Base-by-base conservation (phyloP, 2,888 invertebrate genomes). In the Aphrophora alni region DNA sequence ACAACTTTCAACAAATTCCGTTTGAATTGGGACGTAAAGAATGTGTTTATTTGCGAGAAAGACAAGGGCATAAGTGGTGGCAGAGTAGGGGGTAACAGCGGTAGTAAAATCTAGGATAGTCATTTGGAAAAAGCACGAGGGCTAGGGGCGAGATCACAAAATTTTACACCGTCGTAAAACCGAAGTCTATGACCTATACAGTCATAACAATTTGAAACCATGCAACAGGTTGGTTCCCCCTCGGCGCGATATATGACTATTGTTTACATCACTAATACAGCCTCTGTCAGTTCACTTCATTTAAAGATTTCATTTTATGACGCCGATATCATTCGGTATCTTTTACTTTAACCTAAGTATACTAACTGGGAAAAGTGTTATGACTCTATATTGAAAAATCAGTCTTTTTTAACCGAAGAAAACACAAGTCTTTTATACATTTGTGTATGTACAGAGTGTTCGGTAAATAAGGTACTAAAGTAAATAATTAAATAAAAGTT, bases 141-240 rank as follows among this genome's bases (percentile, higher is more conserved):
- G 80, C 25, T 70, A 28, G 76, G 77, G 80, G 70, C 28, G 33
- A 71, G 70, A 38, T 77, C 77, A 78, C 78, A 78, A 78, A 78
- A 78, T 78, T 78, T 78, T 78, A 78, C 78, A 51, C 73, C 78
- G 72, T 72, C 78, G 78, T 78, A 78, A 78, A 78, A 78, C 72
- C 72, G 78, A 73, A 78, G 78, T 78, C 78, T 78, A 78, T 78
- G 78, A 78, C 72, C 72, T 78, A 78, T 78, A 73, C 73, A 78
- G 78, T 78, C 78, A 72, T 78, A 78, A 78, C 78, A 78, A 78
- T 78, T 78, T 78, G 71, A 51, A 78, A 73, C 51, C 21, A 21
- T 24, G 73, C 78, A 78, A 72, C 77, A 77, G 77, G 78, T 78
- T 33, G 72, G 28, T 14, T n/a, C 7, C n/a, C 38, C 77, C 71